Evolutionary conservation across 2,797 vertebrate species (phyloP).

Genomic region (Remorina albescens): DNA sequence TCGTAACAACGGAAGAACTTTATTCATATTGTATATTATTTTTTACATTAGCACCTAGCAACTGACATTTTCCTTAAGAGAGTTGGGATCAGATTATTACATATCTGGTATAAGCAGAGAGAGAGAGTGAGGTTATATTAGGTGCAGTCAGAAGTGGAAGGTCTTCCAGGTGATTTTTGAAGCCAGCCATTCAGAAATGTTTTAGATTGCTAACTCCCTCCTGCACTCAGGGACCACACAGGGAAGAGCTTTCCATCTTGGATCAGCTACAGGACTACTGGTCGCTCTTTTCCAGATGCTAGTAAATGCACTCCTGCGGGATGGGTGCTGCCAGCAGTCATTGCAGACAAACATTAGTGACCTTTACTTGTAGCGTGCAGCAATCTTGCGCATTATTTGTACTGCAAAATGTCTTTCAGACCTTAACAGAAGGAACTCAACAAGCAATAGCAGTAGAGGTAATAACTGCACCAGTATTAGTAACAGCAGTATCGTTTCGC

Average conservation of each 20-base stretch:
- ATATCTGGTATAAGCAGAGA: too few relatives aligned
- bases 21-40: not conserved
- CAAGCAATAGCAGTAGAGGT: not conserved
- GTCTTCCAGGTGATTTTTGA: too few relatives aligned
- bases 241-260: too few relatives aligned
- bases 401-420: not conserved
- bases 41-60: not conserved
- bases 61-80: too few relatives aligned
- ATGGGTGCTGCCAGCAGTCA: too few relatives aligned
- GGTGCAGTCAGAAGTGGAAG: too few relatives aligned
- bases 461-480: not conserved
- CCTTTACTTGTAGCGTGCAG: not conserved
- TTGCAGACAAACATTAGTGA: not conserved
- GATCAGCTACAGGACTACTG: not conserved
- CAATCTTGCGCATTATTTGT: not conserved
- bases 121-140: too few relatives aligned
- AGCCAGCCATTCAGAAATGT: not conserved
- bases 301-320: not conserved
- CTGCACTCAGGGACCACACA: not conserved
- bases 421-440: not conserved
- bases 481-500: too few relatives aligned
- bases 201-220: not conserved
- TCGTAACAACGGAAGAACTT: not conserved
- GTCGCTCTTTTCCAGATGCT: not conserved
- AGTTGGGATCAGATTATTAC: too few relatives aligned